Base-by-base conservation (phyloP, 2,888 invertebrate genomes). In the Thalpophila matura region DNA sequence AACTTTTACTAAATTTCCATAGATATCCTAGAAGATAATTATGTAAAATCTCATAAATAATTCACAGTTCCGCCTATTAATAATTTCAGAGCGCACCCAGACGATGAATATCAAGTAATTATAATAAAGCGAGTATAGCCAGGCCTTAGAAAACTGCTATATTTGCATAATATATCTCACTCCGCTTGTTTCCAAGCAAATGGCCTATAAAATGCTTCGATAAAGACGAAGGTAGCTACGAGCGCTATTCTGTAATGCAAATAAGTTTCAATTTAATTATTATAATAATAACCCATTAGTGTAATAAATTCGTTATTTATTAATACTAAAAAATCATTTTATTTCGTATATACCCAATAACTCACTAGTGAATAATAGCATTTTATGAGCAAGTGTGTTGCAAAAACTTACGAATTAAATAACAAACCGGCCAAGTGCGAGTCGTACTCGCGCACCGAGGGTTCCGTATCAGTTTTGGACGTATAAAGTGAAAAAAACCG, bases 111-210 rank as follows among this genome's bases (percentile, higher is more conserved):
- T 65, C 68, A 60, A 54, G 58, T 84, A 86, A 88, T 88, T 86
- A 84, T 77, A 85, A 81, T 80, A 79, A 85, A 83, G 81, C 62
- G 72, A 74, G 61, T 81, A 79, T 83, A 79, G 81, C 77, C 67
- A 46, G 55, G 58, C 27, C 77, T 78, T 64, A 80, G 81, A 77
- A 82, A 80, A 85, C 80, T 79, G 82, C 77, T 84, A 60, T 83
- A 88, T 90, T 89, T 89, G 86, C 89, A 90, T n/a, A n/a, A n/a
- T n/a, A n/a, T 90, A 90, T 88, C 86, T 84, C 80, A 77, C 82
- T 83, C 61, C 80, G 80, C 77, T 80, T 84, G 83, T 84, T 84
- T 80, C 71, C 63, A 74, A 81, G 80, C 66, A 81, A 88, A 87
- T 86, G 84, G 84, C 74, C 86, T 83, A 89, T 87, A 89, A 89